Conservation (phyloP, 2,888 invertebrate genomes). For the Arge pagana region DNA sequence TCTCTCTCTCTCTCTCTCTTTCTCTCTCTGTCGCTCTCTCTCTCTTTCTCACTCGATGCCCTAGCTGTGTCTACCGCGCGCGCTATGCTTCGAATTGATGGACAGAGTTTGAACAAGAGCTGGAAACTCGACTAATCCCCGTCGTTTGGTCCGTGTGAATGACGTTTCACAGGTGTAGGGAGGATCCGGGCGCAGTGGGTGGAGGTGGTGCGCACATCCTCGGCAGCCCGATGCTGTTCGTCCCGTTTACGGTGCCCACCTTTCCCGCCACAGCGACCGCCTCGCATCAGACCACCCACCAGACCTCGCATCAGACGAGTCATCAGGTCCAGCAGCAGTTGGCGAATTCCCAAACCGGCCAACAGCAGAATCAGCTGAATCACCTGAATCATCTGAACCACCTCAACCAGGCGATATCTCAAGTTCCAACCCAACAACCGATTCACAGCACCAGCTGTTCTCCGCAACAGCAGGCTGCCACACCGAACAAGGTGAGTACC, state of each 20-base stretch:
- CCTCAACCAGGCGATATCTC: conserved; percentile 39
- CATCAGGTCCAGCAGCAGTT: conserved; percentile 51
- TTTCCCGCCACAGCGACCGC: conserved; percentile 52
- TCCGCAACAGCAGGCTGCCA: conserved; percentile 39
- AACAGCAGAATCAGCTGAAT: conserved; percentile 35
- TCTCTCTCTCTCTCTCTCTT: conserved; percentile 14
- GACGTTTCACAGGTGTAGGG: conserved; percentile 54
- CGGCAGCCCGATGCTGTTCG: conserved; percentile 59
- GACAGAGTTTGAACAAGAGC: background rate
- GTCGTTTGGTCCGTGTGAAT: conserved; percentile 2
- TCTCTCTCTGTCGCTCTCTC: background rate
- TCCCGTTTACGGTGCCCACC: conserved; percentile 58
- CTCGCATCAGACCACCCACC: conserved; percentile 44
- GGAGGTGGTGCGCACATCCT: conserved; percentile 59
- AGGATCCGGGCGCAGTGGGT: conserved; percentile 59
- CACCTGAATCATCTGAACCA: conserved; percentile 54
- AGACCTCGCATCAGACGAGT: conserved; percentile 48
- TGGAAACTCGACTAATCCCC: background rate
- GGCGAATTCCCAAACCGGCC: conserved; percentile 32
- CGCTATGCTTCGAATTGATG: background rate
- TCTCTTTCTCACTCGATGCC: background rate
- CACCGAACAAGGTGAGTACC: conserved; percentile 49
- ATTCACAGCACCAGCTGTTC: conserved; percentile 44
- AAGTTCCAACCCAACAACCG: conserved; percentile 13
- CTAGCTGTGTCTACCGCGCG: background rate